Evolutionary conservation across 2,888 invertebrate species (phyloP).

Genomic region (Choristoneura rosaceana): DNA sequence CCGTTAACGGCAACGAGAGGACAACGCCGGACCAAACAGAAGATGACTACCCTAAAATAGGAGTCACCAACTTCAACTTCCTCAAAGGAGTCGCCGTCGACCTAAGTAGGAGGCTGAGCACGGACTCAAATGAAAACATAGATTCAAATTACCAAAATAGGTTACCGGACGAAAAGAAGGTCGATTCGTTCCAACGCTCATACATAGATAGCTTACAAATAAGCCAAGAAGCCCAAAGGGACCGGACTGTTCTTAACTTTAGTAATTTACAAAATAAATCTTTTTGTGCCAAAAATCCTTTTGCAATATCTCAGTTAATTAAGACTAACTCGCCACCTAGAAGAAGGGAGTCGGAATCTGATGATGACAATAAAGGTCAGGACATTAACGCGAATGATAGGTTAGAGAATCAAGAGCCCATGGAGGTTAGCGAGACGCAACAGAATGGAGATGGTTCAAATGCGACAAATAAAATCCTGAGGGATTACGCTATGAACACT

Average conservation of each 20-base stretch:
- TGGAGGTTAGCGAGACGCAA: constrained; percentile 65
- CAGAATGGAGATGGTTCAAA: constrained; percentile 77
- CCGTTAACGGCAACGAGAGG: constrained; percentile 75
- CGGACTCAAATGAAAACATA: constrained; percentile 83
- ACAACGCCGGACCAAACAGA: constrained; percentile 67
- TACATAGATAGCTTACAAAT: constrained; percentile 82
- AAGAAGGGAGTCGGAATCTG: constrained; percentile 82
- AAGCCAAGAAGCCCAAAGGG: constrained; percentile 68
- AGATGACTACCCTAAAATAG: constrained; percentile 74
- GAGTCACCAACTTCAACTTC: constrained; percentile 81
- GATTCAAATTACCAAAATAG: constrained; percentile 80
- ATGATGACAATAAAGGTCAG: constrained; percentile 79
- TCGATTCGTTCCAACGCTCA: constrained; percentile 79
- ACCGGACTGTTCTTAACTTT: constrained; percentile 78
- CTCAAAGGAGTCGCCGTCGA: constrained; percentile 82
- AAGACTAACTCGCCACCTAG: constrained; percentile 83
- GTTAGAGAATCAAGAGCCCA: constrained; percentile 69
- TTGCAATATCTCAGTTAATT: constrained; percentile 84
- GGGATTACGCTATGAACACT: constrained; percentile 92
- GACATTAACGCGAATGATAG: constrained; percentile 81
- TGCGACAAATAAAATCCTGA: constrained; percentile 87
- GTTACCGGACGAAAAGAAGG: constrained; percentile 75
- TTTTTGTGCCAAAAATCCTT: constrained; percentile 85
- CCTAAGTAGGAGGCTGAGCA: constrained; percentile 79
- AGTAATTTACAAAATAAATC: constrained; percentile 82